Base-by-base conservation (phyloP, 1,140 invertebrate species). In the Drosophila santomea region DNA sequence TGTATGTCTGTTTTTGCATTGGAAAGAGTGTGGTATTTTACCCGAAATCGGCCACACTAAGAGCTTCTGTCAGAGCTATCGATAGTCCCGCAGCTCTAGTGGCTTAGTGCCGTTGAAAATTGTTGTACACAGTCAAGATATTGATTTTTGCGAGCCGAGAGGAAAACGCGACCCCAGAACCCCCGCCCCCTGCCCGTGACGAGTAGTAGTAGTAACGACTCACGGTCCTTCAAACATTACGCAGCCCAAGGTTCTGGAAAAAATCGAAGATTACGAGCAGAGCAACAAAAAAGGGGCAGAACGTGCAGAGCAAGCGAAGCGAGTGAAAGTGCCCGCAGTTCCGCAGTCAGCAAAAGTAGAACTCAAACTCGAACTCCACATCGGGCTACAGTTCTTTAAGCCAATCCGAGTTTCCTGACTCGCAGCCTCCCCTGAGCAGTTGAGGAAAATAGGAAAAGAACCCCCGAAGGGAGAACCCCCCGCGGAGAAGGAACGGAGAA, bases 211-310 rank as follows among this genome's bases (percentile, higher is more conserved):
- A 88, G 83, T 86, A 88, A 86, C 83, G 82, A 62, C 56, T 56
- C 59, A 83, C 79, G 81, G 83, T 88, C 83, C 83, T 86, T 89
- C 83, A 88, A 76, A 73, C 72, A 83, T 77, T 86, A 85, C 82
- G 82, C 84, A 88, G 71, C 72, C 79, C 83, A 86, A 86, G 83
- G 83, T 52, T 67, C 62, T 43, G 45, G 61, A 67, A 67, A 64
- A 62, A 62, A 62, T 62, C 59, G 59, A 67, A 67, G 61, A 67
- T 67, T 52, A 25, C 54, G 60, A 71, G 41, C 45, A 41, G 28
- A 59, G 45, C 35, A 17, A 52, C 35, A 60, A 39, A 52, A 52
- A 57, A 38, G 38, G 36, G 56, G 44, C 41, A 85, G 76, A 84
- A 85, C 81, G 78, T 81, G 81, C 77, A 72, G 82, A 64, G 76